Base-by-base conservation (phyloP, 2,888 invertebrate genomes). In the Lasioglossum marginatum region DNA sequence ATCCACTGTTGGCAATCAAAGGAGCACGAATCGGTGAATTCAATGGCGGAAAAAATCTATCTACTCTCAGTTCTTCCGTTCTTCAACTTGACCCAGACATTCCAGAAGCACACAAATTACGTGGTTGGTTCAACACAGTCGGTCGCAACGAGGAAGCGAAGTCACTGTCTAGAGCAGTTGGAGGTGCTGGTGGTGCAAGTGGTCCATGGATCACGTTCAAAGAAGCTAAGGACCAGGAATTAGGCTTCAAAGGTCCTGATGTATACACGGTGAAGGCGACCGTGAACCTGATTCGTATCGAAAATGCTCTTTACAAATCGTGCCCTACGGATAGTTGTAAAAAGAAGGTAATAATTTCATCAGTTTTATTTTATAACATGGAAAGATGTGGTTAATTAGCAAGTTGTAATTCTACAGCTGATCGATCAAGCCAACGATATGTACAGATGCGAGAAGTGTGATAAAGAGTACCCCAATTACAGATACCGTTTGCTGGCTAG, bases 391-490 rank as follows among this genome's bases (percentile, higher is more conserved):
- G 10, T 73, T 80, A 66, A 70, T 71, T 57, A 74, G 45, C 23
- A 45, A 10, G 16, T 72, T 19, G 5, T 40, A 48, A 48, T 68
- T 72, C 87, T 91, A n/a, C 71, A 95, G 95, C 96, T 99, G 0
- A 96, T 98, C 14, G 99, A 99, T 95, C 97, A 97, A 93, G 97
- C 97, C 88, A 98, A 98, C 93, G 98, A 98, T 0, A 96, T 97
- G 93, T 99, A 97, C 95, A 96, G 98, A 78, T 99, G 99, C 95
- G 99, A 99, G 95, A 99, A 99, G 95, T 99, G 99, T 95, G 97
- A 97, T 92, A 96, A 97, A 79, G 98, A 98, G 89, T 98, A 96
- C 94, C 97, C 97, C 0, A 97, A 97, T 91, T 99, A 97, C 95
- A 98, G 98, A 93, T 98, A 98, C 95, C 96, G 99, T 70, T 95